Evolutionary conservation across 2,797 vertebrate genomes (phyloP).

Genomic region (Xenops minutus): DNA sequence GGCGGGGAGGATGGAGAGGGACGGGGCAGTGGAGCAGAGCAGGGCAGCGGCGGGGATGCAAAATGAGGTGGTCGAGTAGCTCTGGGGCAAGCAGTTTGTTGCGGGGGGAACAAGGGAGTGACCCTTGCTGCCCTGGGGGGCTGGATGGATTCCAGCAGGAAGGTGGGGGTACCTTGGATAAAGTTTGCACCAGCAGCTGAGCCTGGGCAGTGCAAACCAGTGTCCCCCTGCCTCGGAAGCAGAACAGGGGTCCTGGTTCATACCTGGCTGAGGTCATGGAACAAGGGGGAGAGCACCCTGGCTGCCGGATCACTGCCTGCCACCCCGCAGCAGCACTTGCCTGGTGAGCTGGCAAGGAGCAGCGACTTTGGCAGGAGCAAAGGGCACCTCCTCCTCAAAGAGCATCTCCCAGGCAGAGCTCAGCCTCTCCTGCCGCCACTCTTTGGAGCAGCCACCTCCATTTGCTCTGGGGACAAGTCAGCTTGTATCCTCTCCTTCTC

Average conservation of each 20-base stretch:
- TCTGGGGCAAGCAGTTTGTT: not conserved
- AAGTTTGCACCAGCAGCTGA: not conserved
- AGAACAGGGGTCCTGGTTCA: accelerated
- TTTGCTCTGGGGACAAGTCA: not conserved
- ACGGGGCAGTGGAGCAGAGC: not conserved
- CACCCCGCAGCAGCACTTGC: not conserved
- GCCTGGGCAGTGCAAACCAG: not conserved
- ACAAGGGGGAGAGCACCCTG: not conserved
- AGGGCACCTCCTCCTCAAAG: not conserved
- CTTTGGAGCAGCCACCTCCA: not conserved
- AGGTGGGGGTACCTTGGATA: not conserved
- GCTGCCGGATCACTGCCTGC: accelerated
- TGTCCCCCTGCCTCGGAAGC: not conserved
- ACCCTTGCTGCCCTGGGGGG: not conserved
- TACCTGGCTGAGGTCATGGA: not conserved
- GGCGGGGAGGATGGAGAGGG: not conserved
- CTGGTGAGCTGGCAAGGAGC: not conserved
- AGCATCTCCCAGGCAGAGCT: not conserved
- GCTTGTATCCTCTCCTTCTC: not conserved
- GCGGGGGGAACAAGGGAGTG: accelerated
- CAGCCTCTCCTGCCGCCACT: not conserved
- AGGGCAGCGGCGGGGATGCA: not conserved
- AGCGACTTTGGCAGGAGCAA: not conserved
- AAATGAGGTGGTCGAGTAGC: not conserved
- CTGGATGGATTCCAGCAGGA: not conserved